These are phyloP conservation scores for Gila robusta DNA, from an alignment of 2,797 vertebrate species.

Conservation along the genomic window DNA sequence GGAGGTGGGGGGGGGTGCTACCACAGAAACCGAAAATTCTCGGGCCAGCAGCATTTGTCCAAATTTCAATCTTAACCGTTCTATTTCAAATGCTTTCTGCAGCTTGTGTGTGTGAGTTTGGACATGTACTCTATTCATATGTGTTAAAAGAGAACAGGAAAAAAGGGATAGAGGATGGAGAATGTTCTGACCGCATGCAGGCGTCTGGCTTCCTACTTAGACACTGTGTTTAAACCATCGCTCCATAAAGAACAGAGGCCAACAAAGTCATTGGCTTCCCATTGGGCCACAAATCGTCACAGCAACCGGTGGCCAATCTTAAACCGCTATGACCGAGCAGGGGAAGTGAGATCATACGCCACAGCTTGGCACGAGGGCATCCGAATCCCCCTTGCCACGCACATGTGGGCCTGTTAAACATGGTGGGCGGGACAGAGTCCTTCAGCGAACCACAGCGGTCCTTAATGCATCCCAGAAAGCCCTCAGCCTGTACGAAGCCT, in stretches of 20 bases:
- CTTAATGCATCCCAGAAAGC: conserved; percentile 57
- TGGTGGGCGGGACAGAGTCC: conserved; percentile 60
- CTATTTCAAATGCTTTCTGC: not conserved
- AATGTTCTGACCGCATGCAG: conserved; percentile 64
- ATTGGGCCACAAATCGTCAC: conserved; percentile 79
- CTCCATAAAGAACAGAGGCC: conserved; percentile 37
- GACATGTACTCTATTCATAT: conserved; percentile 6
- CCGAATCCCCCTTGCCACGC: conserved; percentile 76
- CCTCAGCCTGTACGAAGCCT: conserved; percentile 19
- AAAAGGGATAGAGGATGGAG: conserved; percentile 51
- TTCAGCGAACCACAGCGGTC: conserved; percentile 34
- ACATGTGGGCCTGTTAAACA: conserved; percentile 69
- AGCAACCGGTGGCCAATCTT: conserved; percentile 75
- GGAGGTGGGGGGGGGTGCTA: no score
- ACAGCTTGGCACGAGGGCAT: conserved; percentile 74
- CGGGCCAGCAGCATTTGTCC: no score
- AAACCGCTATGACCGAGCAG: conserved; percentile 81
- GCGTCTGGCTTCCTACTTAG: conserved; percentile 66
- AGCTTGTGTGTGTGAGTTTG: not conserved
- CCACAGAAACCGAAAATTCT: no score
- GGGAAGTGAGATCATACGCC: conserved; percentile 84
- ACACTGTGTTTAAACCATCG: conserved; percentile 39
- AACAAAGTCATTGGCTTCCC: conserved; percentile 70
- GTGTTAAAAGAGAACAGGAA: conserved; percentile 19
- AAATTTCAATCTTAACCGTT: no score